Percentiles rank a stretch among this genome's conserved stretches.
Conservation (phyloP, 1,140 invertebrate genomes). For the Lordiphosa mommai region DNA sequence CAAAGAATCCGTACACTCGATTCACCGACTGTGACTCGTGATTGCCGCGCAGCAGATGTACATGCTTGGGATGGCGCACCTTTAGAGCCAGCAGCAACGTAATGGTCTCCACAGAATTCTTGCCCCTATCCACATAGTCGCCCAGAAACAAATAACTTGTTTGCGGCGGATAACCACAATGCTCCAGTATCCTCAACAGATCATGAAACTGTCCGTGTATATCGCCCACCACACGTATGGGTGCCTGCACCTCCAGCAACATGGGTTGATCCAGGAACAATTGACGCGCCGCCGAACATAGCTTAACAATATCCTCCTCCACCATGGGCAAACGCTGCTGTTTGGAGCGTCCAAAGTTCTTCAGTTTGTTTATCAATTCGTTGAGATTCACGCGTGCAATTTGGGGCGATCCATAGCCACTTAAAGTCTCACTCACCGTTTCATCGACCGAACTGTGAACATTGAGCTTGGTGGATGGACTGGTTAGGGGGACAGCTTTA, state of each 20-base stretch:
- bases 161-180: slow-evolving; percentile 98
- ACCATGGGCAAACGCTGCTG: slow-evolving; percentile 7
- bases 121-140: slow-evolving; percentile 91
- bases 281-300: slow-evolving; percentile 92
- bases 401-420: neutral
- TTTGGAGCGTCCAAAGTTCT: slow-evolving; percentile 1
- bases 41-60: slow-evolving; percentile 88
- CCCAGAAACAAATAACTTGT: slow-evolving; percentile 98
- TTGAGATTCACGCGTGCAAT: neutral
- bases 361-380: slow-evolving; percentile 16
- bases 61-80: slow-evolving; percentile 92
- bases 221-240: slow-evolving; percentile 98
- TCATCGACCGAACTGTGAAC: no score
- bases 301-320: slow-evolving; percentile 9
- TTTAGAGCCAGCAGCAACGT: slow-evolving; percentile 96
- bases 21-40: slow-evolving; percentile 83
- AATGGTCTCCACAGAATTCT: slow-evolving; percentile 93
- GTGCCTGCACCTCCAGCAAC: slow-evolving; percentile 96
- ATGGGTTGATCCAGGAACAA: slow-evolving; percentile 99
- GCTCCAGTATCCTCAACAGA: slow-evolving; percentile 97
- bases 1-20: slow-evolving; percentile 95
- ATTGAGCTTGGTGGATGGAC: no score
- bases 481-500: no score
- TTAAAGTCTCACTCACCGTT: no score
- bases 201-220: slow-evolving; percentile 99